phyloP scores from a whole-genome alignment of 2,113 vertebrate species.

The Acrocephalus arundinaceus region DNA sequence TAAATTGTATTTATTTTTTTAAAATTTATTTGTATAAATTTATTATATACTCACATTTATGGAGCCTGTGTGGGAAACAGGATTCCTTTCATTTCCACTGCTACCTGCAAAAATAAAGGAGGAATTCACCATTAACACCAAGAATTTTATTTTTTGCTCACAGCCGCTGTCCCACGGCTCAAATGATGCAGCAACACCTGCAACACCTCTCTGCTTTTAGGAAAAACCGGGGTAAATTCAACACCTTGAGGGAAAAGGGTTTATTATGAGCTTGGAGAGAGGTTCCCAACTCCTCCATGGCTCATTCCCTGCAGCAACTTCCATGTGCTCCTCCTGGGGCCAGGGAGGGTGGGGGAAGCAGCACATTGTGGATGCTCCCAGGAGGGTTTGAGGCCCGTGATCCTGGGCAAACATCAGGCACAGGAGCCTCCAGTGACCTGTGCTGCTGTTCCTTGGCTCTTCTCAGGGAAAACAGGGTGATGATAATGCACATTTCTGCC shows the following conservation, averaged over 20 bases:
- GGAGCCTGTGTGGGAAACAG: neutral
- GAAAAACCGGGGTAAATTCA: neutral
- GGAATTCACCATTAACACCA: neutral
- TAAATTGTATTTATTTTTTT: neutral
- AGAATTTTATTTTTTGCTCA: neutral
- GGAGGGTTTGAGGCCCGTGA: neutral
- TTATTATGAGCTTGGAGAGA: neutral
- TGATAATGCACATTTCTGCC: neutral
- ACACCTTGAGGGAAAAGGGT: neutral
- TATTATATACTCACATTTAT: constrained; percentile 26
- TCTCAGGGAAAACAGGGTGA: neutral
- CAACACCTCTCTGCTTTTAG: neutral
- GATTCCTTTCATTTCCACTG: neutral
- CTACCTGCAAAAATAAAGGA: constrained; percentile 39
- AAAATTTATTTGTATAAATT: too few species aligned
- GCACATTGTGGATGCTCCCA: neutral
- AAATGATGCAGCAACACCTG: neutral
- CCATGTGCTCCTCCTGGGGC: accelerated
- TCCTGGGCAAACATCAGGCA: neutral
- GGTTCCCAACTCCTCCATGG: neutral
- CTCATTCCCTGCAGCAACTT: neutral
- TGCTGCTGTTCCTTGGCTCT: neutral
- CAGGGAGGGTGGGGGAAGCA: neutral
- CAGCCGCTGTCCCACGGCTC: neutral
- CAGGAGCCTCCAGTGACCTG: neutral